These are phyloP conservation scores for Redunca redunca DNA, from an alignment of 2,113 vertebrate genomes.

Conservation along the genomic window DNA sequence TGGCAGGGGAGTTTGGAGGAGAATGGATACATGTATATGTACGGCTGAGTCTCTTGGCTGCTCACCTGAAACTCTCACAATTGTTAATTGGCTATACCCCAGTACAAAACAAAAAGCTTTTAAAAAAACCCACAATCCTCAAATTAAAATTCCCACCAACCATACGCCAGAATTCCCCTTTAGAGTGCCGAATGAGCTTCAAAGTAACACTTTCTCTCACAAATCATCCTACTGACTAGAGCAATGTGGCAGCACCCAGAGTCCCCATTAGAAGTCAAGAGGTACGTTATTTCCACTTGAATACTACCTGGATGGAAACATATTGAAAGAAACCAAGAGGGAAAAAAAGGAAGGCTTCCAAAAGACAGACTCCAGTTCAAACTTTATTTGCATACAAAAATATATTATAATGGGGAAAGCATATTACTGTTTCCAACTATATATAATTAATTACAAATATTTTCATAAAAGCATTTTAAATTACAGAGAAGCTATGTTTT, in stretches of 20 bases:
- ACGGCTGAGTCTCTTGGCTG: not conserved
- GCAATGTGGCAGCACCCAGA: not conserved
- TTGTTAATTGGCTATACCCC: not conserved
- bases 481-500: conserved; percentile 85
- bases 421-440: conserved; percentile 87
- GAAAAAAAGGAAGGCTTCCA: not conserved
- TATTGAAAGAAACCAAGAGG: not conserved
- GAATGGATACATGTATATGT: not conserved
- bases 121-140: not conserved
- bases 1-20: not conserved
- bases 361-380: conserved; percentile 64
- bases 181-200: not conserved
- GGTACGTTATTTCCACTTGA: not conserved
- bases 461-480: conserved; percentile 90
- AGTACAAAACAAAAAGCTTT: not conserved
- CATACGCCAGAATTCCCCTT: not conserved
- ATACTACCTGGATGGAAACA: not conserved
- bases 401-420: conserved; percentile 90
- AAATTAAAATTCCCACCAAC: not conserved
- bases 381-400: conserved; percentile 95
- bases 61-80: not conserved
- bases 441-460: conserved; percentile 93
- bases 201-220: too few relatives aligned
- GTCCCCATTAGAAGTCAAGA: not conserved
- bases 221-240: not conserved